Percentiles rank a stretch among this genome's conserved stretches.
Conservation (phyloP, 1,140 invertebrate species). For the Maniola jurtina region DNA sequence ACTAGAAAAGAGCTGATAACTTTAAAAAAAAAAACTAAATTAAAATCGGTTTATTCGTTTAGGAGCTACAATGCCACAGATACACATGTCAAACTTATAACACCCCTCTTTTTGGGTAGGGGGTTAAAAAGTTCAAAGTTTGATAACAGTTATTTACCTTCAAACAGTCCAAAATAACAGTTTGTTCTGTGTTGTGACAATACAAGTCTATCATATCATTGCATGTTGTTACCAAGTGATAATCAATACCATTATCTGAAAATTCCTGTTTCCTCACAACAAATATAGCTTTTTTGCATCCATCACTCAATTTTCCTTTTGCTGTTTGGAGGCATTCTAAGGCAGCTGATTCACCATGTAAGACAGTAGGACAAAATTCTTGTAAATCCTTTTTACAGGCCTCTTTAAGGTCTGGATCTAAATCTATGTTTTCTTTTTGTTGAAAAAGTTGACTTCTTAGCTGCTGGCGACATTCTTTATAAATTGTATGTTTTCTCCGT, state of each 20-base stretch:
- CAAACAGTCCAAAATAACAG: constrained; percentile 85
- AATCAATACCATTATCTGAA: constrained; percentile 91
- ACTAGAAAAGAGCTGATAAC: too few relatives aligned
- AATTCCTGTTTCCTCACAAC: constrained; percentile 91
- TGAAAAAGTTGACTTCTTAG: constrained; percentile 93
- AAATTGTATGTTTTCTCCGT: constrained; percentile 87
- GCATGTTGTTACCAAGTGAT: constrained; percentile 89
- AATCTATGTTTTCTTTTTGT: constrained; percentile 90
- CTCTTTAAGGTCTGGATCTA: constrained; percentile 89
- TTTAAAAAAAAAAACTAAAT: too few relatives aligned
- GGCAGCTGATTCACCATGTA: constrained; percentile 87
- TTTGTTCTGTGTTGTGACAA: constrained; percentile 84
- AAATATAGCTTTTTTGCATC: constrained; percentile 91
- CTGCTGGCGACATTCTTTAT: constrained; percentile 92
- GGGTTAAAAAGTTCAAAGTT: background rate
- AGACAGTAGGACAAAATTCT: constrained; percentile 84
- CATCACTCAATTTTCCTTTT: constrained; percentile 82
- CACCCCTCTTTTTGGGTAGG: too few relatives aligned
- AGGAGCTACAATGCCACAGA: too few relatives aligned
- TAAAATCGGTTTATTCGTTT: too few relatives aligned
- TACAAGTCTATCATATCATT: constrained; percentile 90
- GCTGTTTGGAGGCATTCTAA: constrained; percentile 92
- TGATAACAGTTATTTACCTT: constrained; percentile 70
- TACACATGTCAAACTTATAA: too few relatives aligned
- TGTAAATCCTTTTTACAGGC: constrained; percentile 89